Evolutionary conservation across 2,888 invertebrate genomes (phyloP).

Genomic region (Yponomeuta plumbellus): DNA sequence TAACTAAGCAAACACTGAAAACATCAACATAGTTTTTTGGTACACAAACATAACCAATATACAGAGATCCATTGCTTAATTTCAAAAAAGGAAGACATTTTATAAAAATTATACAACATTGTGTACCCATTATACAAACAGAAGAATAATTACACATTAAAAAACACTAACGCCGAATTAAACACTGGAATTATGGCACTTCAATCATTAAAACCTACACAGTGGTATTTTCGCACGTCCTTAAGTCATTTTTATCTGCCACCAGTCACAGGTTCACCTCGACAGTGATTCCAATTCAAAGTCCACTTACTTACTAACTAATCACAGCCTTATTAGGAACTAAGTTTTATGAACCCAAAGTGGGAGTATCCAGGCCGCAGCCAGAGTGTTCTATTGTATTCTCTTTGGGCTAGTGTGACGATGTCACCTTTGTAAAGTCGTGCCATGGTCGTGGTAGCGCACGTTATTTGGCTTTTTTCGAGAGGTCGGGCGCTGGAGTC

Average conservation of each 20-base stretch:
- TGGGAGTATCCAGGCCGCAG: constrained; percentile 56
- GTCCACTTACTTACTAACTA: not conserved
- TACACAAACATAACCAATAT: constrained; percentile 13
- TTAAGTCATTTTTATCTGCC: not conserved
- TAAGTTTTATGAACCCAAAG: constrained; percentile 63
- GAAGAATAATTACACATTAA: constrained; percentile 24
- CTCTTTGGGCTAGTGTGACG: constrained; percentile 56
- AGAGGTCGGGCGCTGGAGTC: constrained; percentile 44
- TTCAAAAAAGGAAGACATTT: constrained; percentile 10
- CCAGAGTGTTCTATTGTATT: constrained; percentile 57
- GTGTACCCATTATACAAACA: constrained; percentile 15
- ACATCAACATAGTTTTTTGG: constrained; percentile 25
- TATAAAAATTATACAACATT: constrained; percentile 16
- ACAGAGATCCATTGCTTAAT: constrained; percentile 1
- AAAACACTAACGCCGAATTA: constrained; percentile 27
- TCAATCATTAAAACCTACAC: constrained; percentile 9
- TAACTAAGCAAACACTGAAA: constrained; percentile 18
- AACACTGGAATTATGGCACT: constrained; percentile 10
- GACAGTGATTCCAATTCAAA: not conserved
- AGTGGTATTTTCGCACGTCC: not conserved
- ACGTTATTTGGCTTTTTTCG: constrained; percentile 55
- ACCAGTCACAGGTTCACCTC: not conserved
- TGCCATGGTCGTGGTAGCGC: constrained; percentile 54
- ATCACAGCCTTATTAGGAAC: constrained; percentile 60
- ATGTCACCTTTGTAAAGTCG: constrained; percentile 49